Conservation (phyloP, 2,113 vertebrate genomes). For the Hassar affinis region DNA sequence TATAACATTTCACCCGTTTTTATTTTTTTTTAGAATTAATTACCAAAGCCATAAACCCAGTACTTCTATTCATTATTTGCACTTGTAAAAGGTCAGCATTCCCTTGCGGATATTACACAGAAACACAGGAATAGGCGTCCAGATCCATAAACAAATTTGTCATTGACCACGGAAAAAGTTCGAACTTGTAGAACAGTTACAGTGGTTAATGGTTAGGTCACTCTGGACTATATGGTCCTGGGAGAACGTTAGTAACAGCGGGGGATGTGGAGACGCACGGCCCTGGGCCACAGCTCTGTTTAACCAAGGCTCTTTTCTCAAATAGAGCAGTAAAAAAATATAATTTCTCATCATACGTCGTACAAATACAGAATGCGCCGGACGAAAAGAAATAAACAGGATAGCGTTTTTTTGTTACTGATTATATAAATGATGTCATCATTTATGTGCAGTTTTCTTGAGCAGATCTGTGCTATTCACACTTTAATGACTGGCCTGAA, state of each 20-base stretch:
- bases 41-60: constrained; percentile 46
- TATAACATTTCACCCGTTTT: constrained; percentile 18
- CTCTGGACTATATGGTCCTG: background rate
- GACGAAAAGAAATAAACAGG: background rate
- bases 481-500: background rate
- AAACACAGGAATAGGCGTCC: constrained; percentile 41
- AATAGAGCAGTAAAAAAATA: background rate
- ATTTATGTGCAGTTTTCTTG: background rate
- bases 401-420: background rate
- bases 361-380: background rate
- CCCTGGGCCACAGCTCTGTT: background rate
- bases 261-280: background rate
- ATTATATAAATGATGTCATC: background rate
- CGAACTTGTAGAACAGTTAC: constrained; percentile 34
- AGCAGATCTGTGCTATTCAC: background rate
- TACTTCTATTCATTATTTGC: constrained; percentile 41
- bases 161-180: constrained; percentile 33
- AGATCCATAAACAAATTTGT: constrained; percentile 52
- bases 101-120: constrained; percentile 33
- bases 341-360: background rate
- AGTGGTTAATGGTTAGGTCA: constrained; percentile 38
- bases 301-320: background rate
- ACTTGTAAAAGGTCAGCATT: constrained; percentile 43
- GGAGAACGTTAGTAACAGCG: constrained; percentile 11
- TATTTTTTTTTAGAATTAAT: constrained; percentile 37